Conservation (phyloP, 2,888 invertebrate species). For the Omphaloscelis lunosa region DNA sequence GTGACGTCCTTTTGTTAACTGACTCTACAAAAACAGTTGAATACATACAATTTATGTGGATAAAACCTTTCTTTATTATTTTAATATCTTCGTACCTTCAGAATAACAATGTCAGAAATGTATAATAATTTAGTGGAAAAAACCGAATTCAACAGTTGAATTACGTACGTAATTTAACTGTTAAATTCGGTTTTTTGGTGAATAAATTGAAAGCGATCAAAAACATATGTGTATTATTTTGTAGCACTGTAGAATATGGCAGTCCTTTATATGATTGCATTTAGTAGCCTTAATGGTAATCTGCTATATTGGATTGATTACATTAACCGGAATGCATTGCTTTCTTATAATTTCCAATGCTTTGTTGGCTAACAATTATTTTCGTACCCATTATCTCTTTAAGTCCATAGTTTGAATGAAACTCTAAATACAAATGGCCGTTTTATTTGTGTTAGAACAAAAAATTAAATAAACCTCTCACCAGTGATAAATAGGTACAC, state of each 20-base stretch:
- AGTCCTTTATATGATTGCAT: constrained; percentile 26
- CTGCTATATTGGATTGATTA: constrained; percentile 38
- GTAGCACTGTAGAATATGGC: background rate
- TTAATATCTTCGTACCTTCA: background rate
- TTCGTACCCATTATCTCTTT: background rate
- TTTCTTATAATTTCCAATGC: constrained; percentile 17
- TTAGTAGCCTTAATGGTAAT: constrained; percentile 27
- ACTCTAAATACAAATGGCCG: background rate
- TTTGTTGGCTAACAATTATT: constrained; percentile 4
- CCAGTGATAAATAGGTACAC: constrained; percentile 44
- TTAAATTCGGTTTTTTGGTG: constrained; percentile 4
- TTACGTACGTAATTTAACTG: background rate
- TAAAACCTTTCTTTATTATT: background rate
- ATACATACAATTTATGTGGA: background rate
- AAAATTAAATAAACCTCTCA: constrained; percentile 3
- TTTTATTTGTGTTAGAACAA: background rate
- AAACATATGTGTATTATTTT: background rate
- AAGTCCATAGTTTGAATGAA: background rate
- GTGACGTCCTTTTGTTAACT: background rate
- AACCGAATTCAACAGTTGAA: too few relatives aligned
- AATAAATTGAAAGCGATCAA: constrained; percentile 5
- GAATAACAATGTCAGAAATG: background rate
- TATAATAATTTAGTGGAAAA: constrained; percentile 2
- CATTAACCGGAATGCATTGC: constrained; percentile 23
- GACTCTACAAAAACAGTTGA: background rate